Conservation (phyloP, 2,113 vertebrate species). For the Syrrhaptes paradoxus region DNA sequence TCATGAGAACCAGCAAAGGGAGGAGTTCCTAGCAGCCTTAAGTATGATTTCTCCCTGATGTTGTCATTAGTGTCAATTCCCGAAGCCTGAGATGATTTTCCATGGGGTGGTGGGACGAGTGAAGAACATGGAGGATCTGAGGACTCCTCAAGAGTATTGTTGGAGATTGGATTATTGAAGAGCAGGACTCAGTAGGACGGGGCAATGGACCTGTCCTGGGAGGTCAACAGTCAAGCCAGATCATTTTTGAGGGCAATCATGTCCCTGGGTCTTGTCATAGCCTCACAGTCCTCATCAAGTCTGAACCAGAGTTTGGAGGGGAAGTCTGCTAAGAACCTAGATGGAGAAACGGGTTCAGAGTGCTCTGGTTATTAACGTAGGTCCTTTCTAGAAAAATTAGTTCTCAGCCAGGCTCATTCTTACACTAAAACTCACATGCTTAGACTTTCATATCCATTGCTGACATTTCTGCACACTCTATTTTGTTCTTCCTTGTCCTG, state of each 20-base stretch:
- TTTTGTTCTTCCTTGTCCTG: slow-evolving; percentile 9
- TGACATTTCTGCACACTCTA: slow-evolving; percentile 5
- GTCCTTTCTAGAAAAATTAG: background rate
- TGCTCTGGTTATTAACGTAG: background rate
- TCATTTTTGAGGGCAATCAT: fast-evolving
- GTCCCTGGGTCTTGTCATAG: background rate
- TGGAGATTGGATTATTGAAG: background rate
- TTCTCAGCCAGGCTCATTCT: background rate
- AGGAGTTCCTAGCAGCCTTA: background rate
- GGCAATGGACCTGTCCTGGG: background rate
- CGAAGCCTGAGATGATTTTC: background rate
- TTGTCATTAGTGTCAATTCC: background rate
- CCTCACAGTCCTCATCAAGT: background rate
- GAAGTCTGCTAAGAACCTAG: background rate
- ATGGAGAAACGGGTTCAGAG: background rate
- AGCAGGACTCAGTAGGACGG: background rate
- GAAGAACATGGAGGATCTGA: background rate
- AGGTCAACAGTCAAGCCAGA: background rate
- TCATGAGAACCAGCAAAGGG: background rate
- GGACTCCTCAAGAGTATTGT: background rate
- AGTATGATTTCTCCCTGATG: background rate
- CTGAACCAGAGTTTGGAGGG: background rate
- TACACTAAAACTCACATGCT: background rate
- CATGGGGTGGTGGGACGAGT: background rate
- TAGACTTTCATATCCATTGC: background rate